Evolutionary conservation across 1,140 invertebrate genomes (phyloP).

Genomic region (Antheraea mylitta): DNA sequence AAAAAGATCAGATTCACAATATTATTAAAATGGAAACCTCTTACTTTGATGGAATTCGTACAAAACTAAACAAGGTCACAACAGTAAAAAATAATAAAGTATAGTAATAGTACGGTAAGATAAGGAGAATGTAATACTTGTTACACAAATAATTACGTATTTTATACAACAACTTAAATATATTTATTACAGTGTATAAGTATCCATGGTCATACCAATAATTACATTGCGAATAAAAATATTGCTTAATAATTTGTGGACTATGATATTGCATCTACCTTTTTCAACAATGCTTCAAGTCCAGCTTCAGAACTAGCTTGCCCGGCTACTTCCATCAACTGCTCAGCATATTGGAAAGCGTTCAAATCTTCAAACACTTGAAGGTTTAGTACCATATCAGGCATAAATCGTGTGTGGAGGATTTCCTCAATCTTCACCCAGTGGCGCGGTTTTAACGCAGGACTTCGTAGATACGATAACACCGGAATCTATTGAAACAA

Average conservation of each 20-base stretch:
- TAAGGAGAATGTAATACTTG: too few species aligned
- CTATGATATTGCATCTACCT: constrained; percentile 67
- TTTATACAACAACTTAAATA: too few species aligned
- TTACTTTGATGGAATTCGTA: too few species aligned
- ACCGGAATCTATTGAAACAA: constrained; percentile 81
- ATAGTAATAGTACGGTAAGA: too few species aligned
- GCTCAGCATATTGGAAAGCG: constrained; percentile 85
- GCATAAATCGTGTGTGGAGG: constrained; percentile 84
- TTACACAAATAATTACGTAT: too few species aligned
- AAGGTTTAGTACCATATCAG: constrained; percentile 84
- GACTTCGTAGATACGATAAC: constrained; percentile 87
- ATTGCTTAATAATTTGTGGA: not conserved
- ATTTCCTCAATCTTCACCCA: constrained; percentile 90
- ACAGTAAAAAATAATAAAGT: too few species aligned
- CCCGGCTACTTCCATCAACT: constrained; percentile 89
- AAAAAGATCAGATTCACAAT: too few species aligned
- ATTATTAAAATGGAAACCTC: too few species aligned
- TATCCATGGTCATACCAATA: too few species aligned
- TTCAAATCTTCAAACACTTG: constrained; percentile 83
- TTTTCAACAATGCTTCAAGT: constrained; percentile 88
- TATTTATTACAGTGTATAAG: too few species aligned
- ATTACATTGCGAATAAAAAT: not conserved
- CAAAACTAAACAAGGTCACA: too few species aligned
- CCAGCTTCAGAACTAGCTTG: constrained; percentile 92
- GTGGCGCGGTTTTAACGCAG: constrained; percentile 86